These are phyloP conservation scores for Achroia grisella DNA, from an alignment of 1,140 invertebrate species.

Conservation along the genomic window DNA sequence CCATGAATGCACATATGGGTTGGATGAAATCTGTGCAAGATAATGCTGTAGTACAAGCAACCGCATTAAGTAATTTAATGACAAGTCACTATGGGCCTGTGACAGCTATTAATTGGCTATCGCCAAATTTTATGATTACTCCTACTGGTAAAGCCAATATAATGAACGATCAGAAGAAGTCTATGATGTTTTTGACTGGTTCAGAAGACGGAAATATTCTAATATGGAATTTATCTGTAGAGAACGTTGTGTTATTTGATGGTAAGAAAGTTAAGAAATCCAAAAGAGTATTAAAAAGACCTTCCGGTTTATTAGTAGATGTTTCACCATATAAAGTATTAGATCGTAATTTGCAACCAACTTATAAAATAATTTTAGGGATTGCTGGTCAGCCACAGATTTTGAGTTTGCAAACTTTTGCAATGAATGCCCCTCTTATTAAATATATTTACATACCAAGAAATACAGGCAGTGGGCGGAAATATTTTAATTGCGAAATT, in stretches of 20 bases:
- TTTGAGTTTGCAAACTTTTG: constrained; percentile 56
- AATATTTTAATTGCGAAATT: constrained; percentile 54
- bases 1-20: constrained; percentile 77
- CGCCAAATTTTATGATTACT: constrained; percentile 74
- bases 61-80: constrained; percentile 76
- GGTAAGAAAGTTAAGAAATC: constrained; percentile 65
- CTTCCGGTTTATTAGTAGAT: constrained; percentile 72
- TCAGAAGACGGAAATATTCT: constrained; percentile 79
- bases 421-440: constrained; percentile 38
- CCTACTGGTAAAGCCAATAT: constrained; percentile 74
- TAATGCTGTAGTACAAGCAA: constrained; percentile 73
- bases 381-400: constrained; percentile 55
- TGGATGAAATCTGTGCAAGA: constrained; percentile 79
- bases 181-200: constrained; percentile 77
- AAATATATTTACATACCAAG: constrained; percentile 42
- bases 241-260: constrained; percentile 58
- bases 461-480: constrained; percentile 63
- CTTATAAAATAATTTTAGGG: constrained; percentile 72
- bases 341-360: constrained; percentile 75
- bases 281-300: constrained; percentile 64
- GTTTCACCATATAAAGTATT: constrained; percentile 75
- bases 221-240: constrained; percentile 80
- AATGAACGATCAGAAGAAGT: constrained; percentile 59
- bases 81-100: constrained; percentile 77
- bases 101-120: constrained; percentile 79